Base-by-base conservation (phyloP, 2,888 invertebrate species). In the Torymus auratus region DNA sequence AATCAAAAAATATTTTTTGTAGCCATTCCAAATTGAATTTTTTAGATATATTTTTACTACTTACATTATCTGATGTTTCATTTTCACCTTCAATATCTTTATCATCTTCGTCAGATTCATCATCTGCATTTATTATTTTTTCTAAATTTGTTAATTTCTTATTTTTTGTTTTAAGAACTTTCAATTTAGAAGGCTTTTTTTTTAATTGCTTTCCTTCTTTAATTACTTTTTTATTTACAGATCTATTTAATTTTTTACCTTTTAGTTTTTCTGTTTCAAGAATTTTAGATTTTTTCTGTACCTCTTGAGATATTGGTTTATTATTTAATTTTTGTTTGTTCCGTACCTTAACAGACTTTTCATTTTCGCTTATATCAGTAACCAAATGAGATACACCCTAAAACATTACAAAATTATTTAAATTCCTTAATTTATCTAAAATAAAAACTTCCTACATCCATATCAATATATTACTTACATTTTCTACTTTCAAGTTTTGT, bases 1-100 rank as follows among this genome's bases (percentile, higher is more conserved):
- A 62, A 62, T 3, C 60, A 68, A 28, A 82, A 41, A 41, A 41
- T 7, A 7, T 41, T 41, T 41, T 41, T 41, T 7, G 7, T 41
- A 41, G 41, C 7, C 7, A 41, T 5, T 41, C 5, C 7, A 1
- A 41, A 41, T 41, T 41, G 5, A 41, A 41, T 41, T 41, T 28
- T 28, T 5, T 28, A 2, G 41, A 41, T 41, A 70, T 78, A 28
- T 28, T 72, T 65, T 50, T 55, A 71, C 12, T 17, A 62, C 17
- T 69, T 72, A 78, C 70, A 69, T 64, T 82, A 67, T 76, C 71
- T 62, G 74, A 69, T 62, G 11, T 23, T 65, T 87, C 82, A 81
- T 70, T 61, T 20, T 69, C 68, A 60, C 68, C 61, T 14, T 81
- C 73, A 52, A 76, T 53, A 68, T 72, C 69, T 71, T 74, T 53